Percentiles rank a stretch among this genome's conserved stretches.
Conservation (phyloP, 2,797 vertebrate genomes). For the Alfaro cultratus region DNA sequence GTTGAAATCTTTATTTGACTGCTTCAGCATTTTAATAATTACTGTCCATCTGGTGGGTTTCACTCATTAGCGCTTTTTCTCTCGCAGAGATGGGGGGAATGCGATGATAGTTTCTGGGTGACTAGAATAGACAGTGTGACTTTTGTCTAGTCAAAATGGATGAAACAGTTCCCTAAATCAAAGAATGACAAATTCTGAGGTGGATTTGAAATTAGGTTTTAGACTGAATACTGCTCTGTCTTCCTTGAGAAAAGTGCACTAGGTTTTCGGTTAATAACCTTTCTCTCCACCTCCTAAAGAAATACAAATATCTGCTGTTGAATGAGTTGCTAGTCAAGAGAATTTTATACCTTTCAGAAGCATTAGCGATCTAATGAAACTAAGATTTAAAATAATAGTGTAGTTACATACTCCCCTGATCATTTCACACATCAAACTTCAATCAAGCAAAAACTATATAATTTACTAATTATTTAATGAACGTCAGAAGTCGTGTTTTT, state of each 20-base stretch:
- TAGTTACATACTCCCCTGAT: background rate
- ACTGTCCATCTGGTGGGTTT: conserved; percentile 76
- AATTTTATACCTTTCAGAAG: background rate
- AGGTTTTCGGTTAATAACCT: background rate
- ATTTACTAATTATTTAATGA: background rate
- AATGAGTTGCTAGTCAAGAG: background rate
- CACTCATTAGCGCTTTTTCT: conserved; percentile 77
- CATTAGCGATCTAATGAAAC: background rate
- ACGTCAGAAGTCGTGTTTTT: background rate
- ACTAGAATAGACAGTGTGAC: conserved; percentile 72
- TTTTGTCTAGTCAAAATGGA: conserved; percentile 67
- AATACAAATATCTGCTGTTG: conserved; percentile 2
- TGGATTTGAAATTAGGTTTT: conserved; percentile 32
- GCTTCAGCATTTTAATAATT: conserved; percentile 72
- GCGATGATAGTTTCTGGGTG: conserved; percentile 60
- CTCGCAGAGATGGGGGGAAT: conserved; percentile 68
- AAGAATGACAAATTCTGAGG: conserved; percentile 36
- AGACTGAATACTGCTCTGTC: conserved; percentile 28
- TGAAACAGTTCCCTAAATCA: conserved; percentile 65
- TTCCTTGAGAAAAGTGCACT: conserved; percentile 22
- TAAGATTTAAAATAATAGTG: background rate
- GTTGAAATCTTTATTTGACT: conserved; percentile 61
- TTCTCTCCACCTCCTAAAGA: background rate
- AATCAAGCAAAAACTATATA: background rate
- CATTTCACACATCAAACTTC: background rate